phyloP scores from a whole-genome alignment of 2,888 invertebrate species.

The Pyrrhia umbra region DNA sequence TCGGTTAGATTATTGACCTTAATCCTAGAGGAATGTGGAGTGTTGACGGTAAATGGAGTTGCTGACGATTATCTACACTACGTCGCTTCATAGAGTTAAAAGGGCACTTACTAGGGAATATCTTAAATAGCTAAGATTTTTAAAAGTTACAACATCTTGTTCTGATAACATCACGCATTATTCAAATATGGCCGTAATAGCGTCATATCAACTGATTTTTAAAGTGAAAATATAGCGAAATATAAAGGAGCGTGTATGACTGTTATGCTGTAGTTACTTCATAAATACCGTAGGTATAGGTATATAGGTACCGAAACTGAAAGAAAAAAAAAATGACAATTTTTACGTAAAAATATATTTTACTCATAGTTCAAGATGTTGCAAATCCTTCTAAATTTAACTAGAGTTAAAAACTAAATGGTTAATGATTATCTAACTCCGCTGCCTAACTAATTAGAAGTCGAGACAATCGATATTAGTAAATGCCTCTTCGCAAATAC shows the following conservation, averaged over 20 bases:
- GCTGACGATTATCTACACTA: slow-evolving; percentile 67
- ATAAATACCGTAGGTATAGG: no score
- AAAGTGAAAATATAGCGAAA: background rate
- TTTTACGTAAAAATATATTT: background rate
- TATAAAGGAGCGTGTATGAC: background rate
- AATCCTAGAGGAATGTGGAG: slow-evolving; percentile 88
- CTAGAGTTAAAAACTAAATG: slow-evolving; percentile 55
- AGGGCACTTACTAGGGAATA: slow-evolving; percentile 85
- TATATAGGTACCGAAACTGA: no score
- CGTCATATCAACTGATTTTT: background rate
- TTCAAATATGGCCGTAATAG: slow-evolving; percentile 5
- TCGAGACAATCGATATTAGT: slow-evolving; percentile 59
- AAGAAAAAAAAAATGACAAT: no score
- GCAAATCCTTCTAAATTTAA: slow-evolving; percentile 44
- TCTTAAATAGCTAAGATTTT: slow-evolving; percentile 68
- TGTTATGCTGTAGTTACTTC: no score
- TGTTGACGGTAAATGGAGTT: slow-evolving; percentile 63
- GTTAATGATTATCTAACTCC: slow-evolving; percentile 49
- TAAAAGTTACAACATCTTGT: slow-evolving; percentile 52
- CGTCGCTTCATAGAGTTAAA: slow-evolving; percentile 73
- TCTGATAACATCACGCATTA: slow-evolving; percentile 2
- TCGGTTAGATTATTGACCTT: slow-evolving; percentile 70
- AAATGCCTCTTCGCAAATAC: slow-evolving; percentile 64
- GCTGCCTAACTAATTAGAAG: slow-evolving; percentile 44
- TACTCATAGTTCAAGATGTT: slow-evolving; percentile 34